Percentiles rank a stretch among this genome's conserved stretches.
phyloP scores from a whole-genome alignment of 1,140 invertebrate genomes.

The Mya arenaria region DNA sequence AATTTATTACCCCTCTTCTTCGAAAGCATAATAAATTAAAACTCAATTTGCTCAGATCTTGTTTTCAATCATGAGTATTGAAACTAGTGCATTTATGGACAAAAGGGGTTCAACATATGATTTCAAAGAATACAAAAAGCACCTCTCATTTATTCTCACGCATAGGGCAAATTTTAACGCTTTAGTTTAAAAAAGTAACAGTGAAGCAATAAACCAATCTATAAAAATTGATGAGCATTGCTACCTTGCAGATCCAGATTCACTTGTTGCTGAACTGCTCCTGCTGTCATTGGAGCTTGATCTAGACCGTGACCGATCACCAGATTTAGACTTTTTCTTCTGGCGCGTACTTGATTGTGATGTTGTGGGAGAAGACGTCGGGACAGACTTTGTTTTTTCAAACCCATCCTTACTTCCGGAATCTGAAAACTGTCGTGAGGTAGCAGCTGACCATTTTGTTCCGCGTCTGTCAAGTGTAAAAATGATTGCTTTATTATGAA shows the following conservation, averaged over 20 bases:
- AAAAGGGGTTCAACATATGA: no score
- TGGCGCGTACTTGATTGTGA: constrained; percentile 60
- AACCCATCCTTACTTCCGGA: constrained; percentile 56
- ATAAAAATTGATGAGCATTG: not conserved
- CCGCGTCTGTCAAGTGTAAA: constrained; percentile 35
- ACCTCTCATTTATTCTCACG: no score
- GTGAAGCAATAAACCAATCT: no score
- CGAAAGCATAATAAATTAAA: no score
- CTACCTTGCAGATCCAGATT: constrained; percentile 80
- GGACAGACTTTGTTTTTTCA: constrained; percentile 54
- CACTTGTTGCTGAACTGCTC: constrained; percentile 70
- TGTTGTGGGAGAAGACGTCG: constrained; percentile 58
- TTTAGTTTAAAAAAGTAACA: no score
- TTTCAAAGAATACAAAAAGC: no score
- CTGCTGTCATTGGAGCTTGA: constrained; percentile 76
- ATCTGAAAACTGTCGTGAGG: constrained; percentile 36
- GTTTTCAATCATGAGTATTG: no score
- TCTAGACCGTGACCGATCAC: constrained; percentile 9
- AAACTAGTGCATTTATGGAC: no score
- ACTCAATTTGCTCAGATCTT: no score
- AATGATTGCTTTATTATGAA: not conserved
- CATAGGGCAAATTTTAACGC: no score
- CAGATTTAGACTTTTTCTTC: constrained; percentile 59
- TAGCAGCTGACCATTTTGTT: constrained; percentile 38
- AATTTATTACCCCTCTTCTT: no score